These are phyloP conservation scores for Prosapia bicincta DNA, from an alignment of 2,888 invertebrate genomes.

Conservation along the genomic window DNA sequence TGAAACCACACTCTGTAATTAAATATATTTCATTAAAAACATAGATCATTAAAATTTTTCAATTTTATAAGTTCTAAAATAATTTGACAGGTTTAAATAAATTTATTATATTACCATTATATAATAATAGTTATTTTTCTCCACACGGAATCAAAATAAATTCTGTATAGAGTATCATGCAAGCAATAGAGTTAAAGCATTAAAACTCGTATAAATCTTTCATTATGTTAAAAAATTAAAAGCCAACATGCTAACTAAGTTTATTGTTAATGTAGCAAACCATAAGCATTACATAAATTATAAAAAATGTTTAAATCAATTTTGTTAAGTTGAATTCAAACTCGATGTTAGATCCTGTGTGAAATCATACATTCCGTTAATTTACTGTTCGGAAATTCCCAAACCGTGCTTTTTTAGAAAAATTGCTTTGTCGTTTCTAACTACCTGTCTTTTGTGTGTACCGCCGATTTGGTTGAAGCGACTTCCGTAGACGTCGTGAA, in stretches of 20 bases:
- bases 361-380: not conserved
- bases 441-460: slow-evolving; percentile 24
- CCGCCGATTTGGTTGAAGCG: slow-evolving; percentile 8
- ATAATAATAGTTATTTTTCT: too few relatives aligned
- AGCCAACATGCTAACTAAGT: not conserved
- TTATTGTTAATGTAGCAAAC: not conserved
- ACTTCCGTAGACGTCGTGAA: slow-evolving; percentile 13
- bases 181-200: not conserved
- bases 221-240: not conserved
- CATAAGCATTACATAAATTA: not conserved
- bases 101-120: too few relatives aligned
- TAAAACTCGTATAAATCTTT: not conserved
- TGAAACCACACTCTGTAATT: too few relatives aligned
- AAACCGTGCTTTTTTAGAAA: not conserved
- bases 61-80: too few relatives aligned
- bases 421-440: not conserved
- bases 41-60: too few relatives aligned
- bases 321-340: not conserved
- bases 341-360: not conserved
- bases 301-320: not conserved
- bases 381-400: not conserved
- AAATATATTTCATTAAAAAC: too few relatives aligned
- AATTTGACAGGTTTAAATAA: too few relatives aligned
- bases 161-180: too few relatives aligned
- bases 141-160: too few relatives aligned